Evolutionary conservation across 2,888 invertebrate genomes (phyloP).

Genomic region (Creontiades dilutus): DNA sequence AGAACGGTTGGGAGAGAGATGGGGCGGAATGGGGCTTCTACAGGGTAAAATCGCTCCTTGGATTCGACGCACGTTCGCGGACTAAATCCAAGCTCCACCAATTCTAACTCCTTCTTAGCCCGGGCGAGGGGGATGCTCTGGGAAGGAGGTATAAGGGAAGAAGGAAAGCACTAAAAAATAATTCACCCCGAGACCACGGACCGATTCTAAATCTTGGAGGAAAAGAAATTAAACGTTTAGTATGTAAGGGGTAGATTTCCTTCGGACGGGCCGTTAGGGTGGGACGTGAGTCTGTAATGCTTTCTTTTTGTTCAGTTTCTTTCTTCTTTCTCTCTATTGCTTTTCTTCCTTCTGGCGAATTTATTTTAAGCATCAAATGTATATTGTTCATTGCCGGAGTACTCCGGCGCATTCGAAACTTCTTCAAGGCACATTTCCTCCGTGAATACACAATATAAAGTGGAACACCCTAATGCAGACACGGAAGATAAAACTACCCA

Average conservation of each 20-base stretch:
- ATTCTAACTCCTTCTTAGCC: constrained; percentile 56
- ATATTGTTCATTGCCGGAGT: background rate
- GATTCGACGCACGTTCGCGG: constrained; percentile 63
- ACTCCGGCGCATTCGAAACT: background rate
- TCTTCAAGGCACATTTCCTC: background rate
- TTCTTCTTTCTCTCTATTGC: constrained; percentile 25
- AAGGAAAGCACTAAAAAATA: constrained; percentile 67
- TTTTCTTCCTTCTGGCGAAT: constrained; percentile 48
- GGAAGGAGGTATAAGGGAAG: constrained; percentile 47
- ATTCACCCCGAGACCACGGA: constrained; percentile 72
- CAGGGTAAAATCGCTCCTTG: constrained; percentile 30
- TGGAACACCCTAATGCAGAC: no score
- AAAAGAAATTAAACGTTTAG: constrained; percentile 73
- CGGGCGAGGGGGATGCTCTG: no score
- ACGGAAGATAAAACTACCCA: no score
- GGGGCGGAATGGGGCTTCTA: background rate
- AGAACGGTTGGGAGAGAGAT: constrained; percentile 20
- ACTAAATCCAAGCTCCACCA: constrained; percentile 70
- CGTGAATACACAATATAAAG: no score
- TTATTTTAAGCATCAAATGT: constrained; percentile 46
- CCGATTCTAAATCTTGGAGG: constrained; percentile 68
- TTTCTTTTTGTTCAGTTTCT: constrained; percentile 60
- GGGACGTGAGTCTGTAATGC: constrained; percentile 70
- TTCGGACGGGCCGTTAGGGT: constrained; percentile 54
- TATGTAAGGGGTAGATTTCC: constrained; percentile 72